Conservation (phyloP, 2,888 invertebrate genomes). For the Philonicus albiceps region DNA sequence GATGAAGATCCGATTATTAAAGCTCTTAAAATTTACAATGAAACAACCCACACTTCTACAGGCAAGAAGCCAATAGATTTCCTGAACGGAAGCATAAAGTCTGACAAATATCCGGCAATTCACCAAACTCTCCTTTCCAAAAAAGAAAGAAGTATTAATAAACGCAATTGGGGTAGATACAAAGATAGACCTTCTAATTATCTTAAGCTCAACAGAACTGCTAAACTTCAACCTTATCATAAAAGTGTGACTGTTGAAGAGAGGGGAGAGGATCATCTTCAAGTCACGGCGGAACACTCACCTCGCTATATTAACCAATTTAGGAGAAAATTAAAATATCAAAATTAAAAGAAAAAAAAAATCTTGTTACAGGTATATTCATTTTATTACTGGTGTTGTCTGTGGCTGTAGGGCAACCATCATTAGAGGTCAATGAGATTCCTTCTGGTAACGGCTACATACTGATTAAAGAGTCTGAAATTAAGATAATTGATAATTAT, state of each 20-base stretch:
- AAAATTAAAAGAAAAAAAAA: background rate
- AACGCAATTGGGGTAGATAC: background rate
- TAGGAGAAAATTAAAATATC: constrained; percentile 3
- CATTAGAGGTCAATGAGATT: background rate
- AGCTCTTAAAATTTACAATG: constrained; percentile 4
- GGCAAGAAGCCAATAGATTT: constrained; percentile 12
- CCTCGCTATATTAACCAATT: background rate
- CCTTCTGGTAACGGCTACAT: constrained; percentile 9
- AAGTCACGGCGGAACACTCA: background rate
- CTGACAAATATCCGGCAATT: background rate
- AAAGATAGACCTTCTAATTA: background rate
- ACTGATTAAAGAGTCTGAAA: background rate
- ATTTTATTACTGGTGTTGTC: background rate
- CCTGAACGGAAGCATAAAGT: background rate
- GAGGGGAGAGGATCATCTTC: background rate
- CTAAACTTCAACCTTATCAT: background rate
- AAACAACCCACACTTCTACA: constrained; percentile 19
- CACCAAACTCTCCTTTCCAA: background rate
- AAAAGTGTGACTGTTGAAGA: background rate
- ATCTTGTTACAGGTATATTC: background rate
- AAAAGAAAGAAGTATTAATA: background rate
- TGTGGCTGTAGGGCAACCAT: background rate
- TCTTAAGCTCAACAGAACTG: background rate
- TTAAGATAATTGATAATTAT: constrained; percentile 5
- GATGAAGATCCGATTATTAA: background rate